Percentiles rank a stretch among this genome's conserved stretches.
phyloP scores from a whole-genome alignment of 2,797 vertebrate genomes.

The Pipistrellus pipistrellus region DNA sequence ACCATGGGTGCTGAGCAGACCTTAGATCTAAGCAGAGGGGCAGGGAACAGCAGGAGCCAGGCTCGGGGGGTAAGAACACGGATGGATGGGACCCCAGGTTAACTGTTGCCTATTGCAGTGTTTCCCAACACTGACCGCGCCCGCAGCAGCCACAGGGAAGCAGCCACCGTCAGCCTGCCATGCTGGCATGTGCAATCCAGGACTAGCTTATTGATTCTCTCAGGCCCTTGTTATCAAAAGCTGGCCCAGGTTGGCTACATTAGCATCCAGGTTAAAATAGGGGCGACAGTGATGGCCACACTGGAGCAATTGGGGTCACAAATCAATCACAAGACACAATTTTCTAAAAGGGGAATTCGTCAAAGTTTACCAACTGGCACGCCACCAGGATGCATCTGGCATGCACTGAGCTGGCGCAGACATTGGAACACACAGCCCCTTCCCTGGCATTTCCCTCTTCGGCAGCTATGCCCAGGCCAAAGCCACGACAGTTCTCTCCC shows the following conservation, averaged over 20 bases:
- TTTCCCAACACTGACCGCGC: background rate
- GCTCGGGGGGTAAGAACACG: fast-evolving
- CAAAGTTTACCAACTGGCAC: background rate
- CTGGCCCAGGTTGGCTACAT: background rate
- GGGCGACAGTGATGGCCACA: background rate
- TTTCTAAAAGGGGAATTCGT: background rate
- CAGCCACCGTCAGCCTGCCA: background rate
- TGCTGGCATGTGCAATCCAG: background rate
- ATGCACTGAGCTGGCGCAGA: background rate
- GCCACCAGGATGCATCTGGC: too few relatives aligned
- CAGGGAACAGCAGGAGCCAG: background rate
- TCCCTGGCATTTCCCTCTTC: background rate
- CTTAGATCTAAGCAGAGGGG: background rate
- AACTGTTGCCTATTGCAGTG: background rate
- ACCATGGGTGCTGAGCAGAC: background rate
- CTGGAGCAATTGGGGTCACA: background rate
- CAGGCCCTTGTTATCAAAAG: background rate
- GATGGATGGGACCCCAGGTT: background rate
- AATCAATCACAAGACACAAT: background rate
- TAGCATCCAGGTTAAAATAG: background rate
- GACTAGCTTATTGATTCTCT: background rate
- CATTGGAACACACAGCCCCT: background rate
- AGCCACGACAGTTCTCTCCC: background rate
- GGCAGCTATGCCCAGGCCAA: background rate
- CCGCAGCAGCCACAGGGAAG: background rate